These are phyloP conservation scores for Herpailurus yagouaroundi DNA, from an alignment of 2,113 vertebrate species.

Conservation along the genomic window DNA sequence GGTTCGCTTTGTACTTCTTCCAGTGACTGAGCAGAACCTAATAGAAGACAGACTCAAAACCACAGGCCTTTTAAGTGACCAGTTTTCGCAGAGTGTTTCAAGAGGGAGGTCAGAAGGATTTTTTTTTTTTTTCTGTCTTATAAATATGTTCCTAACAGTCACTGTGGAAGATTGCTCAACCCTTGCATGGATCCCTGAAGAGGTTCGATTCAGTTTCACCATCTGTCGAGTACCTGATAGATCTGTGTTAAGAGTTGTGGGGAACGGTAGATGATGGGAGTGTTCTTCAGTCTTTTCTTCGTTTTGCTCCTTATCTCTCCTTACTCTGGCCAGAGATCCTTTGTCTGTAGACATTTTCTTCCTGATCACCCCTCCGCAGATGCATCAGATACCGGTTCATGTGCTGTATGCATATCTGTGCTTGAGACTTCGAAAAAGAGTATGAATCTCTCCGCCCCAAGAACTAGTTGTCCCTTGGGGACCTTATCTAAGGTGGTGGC, in stretches of 20 bases:
- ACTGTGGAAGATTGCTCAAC: neutral
- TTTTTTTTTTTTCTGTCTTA: neutral
- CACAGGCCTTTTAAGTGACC: neutral
- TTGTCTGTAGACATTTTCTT: neutral
- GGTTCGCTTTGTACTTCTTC: neutral
- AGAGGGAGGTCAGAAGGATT: neutral
- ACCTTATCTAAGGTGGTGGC: neutral
- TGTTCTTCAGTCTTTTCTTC: neutral
- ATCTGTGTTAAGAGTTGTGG: neutral
- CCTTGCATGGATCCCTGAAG: neutral
- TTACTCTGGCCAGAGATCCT: neutral
- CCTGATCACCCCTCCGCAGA: neutral
- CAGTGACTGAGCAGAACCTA: neutral
- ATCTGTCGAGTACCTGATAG: neutral
- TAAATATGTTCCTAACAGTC: neutral
- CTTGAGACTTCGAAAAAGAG: neutral
- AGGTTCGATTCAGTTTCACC: neutral
- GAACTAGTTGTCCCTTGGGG: accelerated
- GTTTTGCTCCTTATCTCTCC: neutral
- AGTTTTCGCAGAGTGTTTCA: neutral
- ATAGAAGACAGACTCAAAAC: neutral
- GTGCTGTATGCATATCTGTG: neutral
- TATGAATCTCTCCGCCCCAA: neutral
- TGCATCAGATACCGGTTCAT: neutral
- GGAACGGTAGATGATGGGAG: accelerated